Evolutionary conservation across 2,113 vertebrate genomes (phyloP), one percentile per base, ranked within the genome.

Genomic region (Odontesthes bonariensis): DNA sequence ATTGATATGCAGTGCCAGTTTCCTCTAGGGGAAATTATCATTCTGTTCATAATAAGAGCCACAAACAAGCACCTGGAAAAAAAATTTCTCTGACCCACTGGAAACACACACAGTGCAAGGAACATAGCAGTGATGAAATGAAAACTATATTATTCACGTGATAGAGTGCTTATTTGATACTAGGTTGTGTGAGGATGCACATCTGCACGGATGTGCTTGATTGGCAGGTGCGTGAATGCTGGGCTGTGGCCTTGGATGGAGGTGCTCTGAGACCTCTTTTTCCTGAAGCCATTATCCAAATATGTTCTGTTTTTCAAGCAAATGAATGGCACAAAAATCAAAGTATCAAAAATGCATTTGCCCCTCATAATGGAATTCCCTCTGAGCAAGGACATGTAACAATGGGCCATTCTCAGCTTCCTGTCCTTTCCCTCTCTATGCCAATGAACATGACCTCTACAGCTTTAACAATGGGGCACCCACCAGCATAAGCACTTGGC

Each of bases 31-130:
- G 79, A 91, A 93, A 91, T 93, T 90, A 92, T 91, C 91, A 92
- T 91, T 90, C 90, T 77, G 88, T 92, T 91, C 86, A 89, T 92
- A 91, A 92, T 89, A 87, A 88, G 91, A 90, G 88, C 78, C 87
- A 92, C 91, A 92, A n/a, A 92, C 91, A 92, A 91, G 90, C 91
- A 92, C 91, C 92, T 92, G 91, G 85, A 90, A 91, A 49, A 90
- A 92, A 85, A 88, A 89, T 91, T 90, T 82, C 81, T 62, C 54
- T 90, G 85, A 92, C 90, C 89, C 88, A 79, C 60, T 60, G 73
- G 71, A 88, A 90, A 68, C 68, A 81, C 83, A 86, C 83, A 75
- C 7, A 57, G 72, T 38, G 74, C 73, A 59, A 56, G 13, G 42
- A 81, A 77, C 75, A 55, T 83, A 90, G 84, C 87, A 57, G 63